Conservation (phyloP, 2,113 vertebrate species). For the Chaetorhynchus papuensis region DNA sequence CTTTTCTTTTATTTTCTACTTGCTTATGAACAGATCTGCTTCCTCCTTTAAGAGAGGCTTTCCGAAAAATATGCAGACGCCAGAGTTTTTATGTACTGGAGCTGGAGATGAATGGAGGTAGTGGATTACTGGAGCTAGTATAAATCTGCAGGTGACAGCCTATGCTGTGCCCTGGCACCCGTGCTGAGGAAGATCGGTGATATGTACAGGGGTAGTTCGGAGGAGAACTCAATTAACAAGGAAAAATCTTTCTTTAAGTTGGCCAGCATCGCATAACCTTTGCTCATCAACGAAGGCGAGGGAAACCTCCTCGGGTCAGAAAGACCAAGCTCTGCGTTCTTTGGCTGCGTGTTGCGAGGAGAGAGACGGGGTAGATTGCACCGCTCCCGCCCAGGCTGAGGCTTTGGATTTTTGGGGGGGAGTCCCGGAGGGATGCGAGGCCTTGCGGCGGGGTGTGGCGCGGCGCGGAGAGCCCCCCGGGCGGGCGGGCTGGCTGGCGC, state of each 20-base stretch:
- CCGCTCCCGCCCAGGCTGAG: background rate
- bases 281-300: background rate
- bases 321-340: background rate
- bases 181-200: accelerated
- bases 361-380: accelerated
- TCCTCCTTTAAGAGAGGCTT: background rate
- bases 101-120: background rate
- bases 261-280: background rate
- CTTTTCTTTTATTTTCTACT: background rate
- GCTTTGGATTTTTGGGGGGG: accelerated
- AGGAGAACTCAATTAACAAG: background rate
- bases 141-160: background rate
- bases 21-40: background rate
- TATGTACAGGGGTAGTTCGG: background rate
- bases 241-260: background rate
- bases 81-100: background rate
- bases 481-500: background rate
- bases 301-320: background rate
- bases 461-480: background rate
- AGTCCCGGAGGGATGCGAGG: background rate
- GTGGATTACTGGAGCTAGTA: background rate
- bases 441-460: background rate
- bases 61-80: accelerated
- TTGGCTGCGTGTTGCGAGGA: background rate
- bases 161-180: background rate